Percentiles rank a stretch among this genome's conserved stretches.
phyloP scores from a whole-genome alignment of 2,888 invertebrate species.

The Chaetoderma sp. region DNA sequence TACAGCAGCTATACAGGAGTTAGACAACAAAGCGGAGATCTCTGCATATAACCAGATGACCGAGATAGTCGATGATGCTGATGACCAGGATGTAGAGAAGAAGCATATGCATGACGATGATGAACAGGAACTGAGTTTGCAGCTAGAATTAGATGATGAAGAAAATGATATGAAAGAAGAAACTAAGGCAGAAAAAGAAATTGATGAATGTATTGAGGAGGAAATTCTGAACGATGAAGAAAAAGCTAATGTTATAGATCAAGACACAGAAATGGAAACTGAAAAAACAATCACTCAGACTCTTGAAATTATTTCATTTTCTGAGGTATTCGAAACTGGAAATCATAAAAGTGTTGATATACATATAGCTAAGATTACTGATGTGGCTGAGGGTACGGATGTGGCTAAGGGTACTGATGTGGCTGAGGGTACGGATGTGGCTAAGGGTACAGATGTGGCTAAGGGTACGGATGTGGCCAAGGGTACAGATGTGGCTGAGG shows the following conservation, averaged over 20 bases:
- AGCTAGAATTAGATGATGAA: neutral
- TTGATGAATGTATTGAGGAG: slow-evolving; percentile 17
- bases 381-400: slow-evolving; percentile 31
- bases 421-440: neutral
- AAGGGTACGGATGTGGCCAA: neutral
- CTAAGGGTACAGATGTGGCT: neutral
- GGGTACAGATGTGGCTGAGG: neutral
- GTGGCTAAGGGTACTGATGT: slow-evolving; percentile 30
- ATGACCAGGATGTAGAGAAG: slow-evolving; percentile 25
- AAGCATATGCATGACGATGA: neutral
- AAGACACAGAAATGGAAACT: neutral
- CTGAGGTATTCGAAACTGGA: too few relatives aligned
- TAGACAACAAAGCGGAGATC: neutral
- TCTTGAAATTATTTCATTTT: neutral
- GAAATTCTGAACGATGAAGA: neutral
- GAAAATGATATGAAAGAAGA: neutral
- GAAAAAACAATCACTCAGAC: too few relatives aligned
- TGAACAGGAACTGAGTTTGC: neutral
- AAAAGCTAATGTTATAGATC: neutral
- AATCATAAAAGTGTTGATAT: too few relatives aligned
- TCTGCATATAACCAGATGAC: neutral
- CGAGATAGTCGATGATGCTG: slow-evolving; percentile 7
- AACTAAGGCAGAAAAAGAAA: slow-evolving; percentile 10
- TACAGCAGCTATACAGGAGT: neutral
- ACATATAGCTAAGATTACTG: too few relatives aligned